Base-by-base conservation (phyloP, 2,113 vertebrate genomes). In the Thunnus thynnus region DNA sequence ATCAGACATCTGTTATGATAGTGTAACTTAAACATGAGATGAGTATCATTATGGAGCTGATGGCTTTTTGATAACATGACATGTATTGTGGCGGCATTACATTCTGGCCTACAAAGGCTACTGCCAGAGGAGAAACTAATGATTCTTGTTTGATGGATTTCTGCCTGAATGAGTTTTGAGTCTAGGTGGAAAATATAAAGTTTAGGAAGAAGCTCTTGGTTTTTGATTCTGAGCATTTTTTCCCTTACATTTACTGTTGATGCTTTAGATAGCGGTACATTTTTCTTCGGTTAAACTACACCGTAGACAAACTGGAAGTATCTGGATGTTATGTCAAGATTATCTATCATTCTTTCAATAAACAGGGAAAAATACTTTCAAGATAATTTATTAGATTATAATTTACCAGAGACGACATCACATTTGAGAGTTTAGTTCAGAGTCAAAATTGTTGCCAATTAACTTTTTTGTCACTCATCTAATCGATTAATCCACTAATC, bases 1-100 rank as follows among this genome's bases (percentile, higher is more conserved):
- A 50, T 36, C 11, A 83, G 54, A 74, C 76, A 83, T 70, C 70
- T 85, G 72, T 61, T 27, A n/a, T 58, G 22, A 46, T 18, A 64
- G 36, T 20, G 27, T 32, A 54, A 71, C 20, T 76, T 70, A 13
- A 68, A 67, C 56, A 80, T 69, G 63, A 63, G 50, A 68, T 60
- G 32, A 70, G 60, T n/a, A 67, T 79, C 25, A 81, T 79, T 60
- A 62, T 25, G 57, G 10, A 47, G 22, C 11, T 63, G 56, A 67
- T 82, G 3, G 20, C 16, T 72, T 82, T 78, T 56, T 80, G 46
- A 79, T 41, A 52, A 44, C 3, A 27, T 11, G 12, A 18, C 58
- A 51, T 58, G 32, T 25, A 46, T 27, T 68, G 55, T 69, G 14
- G 61, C 44, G 71, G 69, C 69, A 69, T n/a, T 73, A 63, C 51